These are phyloP conservation scores for Cryptotis parvus DNA, from an alignment of 2,113 vertebrate genomes.

Conservation along the genomic window DNA sequence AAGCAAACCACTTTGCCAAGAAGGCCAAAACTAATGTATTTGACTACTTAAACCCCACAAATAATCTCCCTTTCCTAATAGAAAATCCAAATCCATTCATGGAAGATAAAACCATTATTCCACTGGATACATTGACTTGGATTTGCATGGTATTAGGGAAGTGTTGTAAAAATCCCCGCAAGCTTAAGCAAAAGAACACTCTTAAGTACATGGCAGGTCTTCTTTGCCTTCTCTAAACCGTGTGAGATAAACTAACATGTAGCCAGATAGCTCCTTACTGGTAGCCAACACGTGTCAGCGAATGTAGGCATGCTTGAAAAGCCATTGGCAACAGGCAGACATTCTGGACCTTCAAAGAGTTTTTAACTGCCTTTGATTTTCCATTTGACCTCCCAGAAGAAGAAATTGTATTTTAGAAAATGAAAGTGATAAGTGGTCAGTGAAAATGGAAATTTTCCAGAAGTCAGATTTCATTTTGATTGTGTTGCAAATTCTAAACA, in stretches of 20 bases:
- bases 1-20: conserved; percentile 36
- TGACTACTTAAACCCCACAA: conserved; percentile 45
- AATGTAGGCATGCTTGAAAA: not conserved
- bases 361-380: conserved; percentile 49
- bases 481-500: not conserved
- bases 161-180: conserved; percentile 38
- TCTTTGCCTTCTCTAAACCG: conserved; percentile 23
- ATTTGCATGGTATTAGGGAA: conserved; percentile 59
- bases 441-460: conserved; percentile 34
- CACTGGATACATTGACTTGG: not conserved
- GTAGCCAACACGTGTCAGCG: not conserved
- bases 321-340: not conserved
- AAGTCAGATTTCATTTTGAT: conserved; percentile 44
- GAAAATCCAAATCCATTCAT: conserved; percentile 54
- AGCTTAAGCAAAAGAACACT: conserved; percentile 34
- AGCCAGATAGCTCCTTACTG: conserved; percentile 14
- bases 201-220: not conserved
- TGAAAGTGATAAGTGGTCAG: conserved; percentile 9
- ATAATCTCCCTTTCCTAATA: conserved; percentile 24
- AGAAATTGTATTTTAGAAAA: conserved; percentile 37
- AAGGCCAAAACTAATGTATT: conserved; percentile 59
- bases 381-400: conserved; percentile 21
- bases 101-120: conserved; percentile 50
- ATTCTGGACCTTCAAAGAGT: conserved; percentile 32
- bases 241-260: conserved; percentile 22